A percentile compares a stretch with the other conserved stretches of the same genome.
These are phyloP conservation scores for Drosophila pectinifera DNA, from an alignment of 1,140 invertebrate genomes.

Conservation along the genomic window DNA sequence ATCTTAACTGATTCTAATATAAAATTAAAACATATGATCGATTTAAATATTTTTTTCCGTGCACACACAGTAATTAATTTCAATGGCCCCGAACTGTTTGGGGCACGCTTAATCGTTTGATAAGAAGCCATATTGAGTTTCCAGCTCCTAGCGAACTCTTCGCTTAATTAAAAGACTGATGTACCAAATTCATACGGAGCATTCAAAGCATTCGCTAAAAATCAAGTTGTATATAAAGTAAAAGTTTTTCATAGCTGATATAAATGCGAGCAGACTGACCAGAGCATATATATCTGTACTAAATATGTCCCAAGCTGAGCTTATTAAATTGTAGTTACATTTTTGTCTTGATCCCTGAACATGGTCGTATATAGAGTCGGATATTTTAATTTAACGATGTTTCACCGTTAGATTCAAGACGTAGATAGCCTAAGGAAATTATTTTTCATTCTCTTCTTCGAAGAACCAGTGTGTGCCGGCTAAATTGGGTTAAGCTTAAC, in stretches of 20 bases:
- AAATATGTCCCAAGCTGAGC: slow-evolving; percentile 26
- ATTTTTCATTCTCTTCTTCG: slow-evolving; percentile 25
- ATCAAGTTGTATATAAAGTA: too few species aligned
- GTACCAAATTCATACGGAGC: not conserved
- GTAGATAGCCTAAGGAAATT: slow-evolving; percentile 31
- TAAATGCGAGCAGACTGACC: not conserved
- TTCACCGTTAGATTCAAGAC: slow-evolving; percentile 59
- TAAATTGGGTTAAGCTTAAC: slow-evolving; percentile 41
- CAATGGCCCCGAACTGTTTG: slow-evolving; percentile 63
- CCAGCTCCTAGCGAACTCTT: slow-evolving; percentile 22
- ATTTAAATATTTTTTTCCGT: slow-evolving; percentile 1
- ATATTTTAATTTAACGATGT: slow-evolving; percentile 47
- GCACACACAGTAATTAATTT: slow-evolving; percentile 63
- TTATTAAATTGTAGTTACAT: too few species aligned
- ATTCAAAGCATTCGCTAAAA: not conserved
- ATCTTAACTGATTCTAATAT: too few species aligned
- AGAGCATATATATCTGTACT: too few species aligned
- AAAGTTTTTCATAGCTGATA: not conserved
- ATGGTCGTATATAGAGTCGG: slow-evolving; percentile 15
- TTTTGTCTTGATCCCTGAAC: slow-evolving; percentile 39
- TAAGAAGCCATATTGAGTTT: slow-evolving; percentile 43
- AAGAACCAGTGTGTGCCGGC: slow-evolving; percentile 12
- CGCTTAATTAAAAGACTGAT: slow-evolving; percentile 57
- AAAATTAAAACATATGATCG: not conserved
- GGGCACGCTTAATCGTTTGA: slow-evolving; percentile 52